Conservation (phyloP, 2,888 invertebrate genomes). For the Chrysodeixis includens region DNA sequence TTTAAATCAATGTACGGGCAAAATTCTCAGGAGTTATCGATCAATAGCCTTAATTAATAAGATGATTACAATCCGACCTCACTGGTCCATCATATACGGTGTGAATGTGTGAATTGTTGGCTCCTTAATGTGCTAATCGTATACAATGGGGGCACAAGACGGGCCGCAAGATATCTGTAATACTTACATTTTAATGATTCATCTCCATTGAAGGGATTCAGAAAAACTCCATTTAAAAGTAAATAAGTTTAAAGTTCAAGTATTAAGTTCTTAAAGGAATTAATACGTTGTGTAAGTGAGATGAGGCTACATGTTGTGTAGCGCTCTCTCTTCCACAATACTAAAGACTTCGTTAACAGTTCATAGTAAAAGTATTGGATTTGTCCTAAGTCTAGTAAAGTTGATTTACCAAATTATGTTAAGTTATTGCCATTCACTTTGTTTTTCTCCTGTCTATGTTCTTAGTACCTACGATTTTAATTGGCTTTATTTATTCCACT, state of each 20-base stretch:
- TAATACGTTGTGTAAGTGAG: no score
- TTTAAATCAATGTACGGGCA: no score
- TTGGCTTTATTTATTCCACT: no score
- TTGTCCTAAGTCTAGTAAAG: neutral
- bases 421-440: neutral
- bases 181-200: slow-evolving; percentile 47
- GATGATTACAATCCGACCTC: slow-evolving; percentile 37
- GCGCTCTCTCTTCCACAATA: no score
- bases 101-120: slow-evolving; percentile 32
- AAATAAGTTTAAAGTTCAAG: slow-evolving; percentile 15
- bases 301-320: no score
- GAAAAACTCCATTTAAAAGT: slow-evolving; percentile 21
- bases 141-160: slow-evolving; percentile 54
- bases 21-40: no score
- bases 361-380: neutral
- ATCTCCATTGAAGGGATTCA: slow-evolving; percentile 41
- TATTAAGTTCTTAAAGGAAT: no score
- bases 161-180: slow-evolving; percentile 44
- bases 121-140: slow-evolving; percentile 36
- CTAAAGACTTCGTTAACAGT: no score
- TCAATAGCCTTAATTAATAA: slow-evolving; percentile 29
- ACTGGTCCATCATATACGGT: slow-evolving; percentile 35
- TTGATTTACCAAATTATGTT: neutral
- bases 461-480: no score
- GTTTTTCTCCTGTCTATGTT: neutral